Percentiles rank a stretch among this genome's conserved stretches.
Evolutionary conservation across 2,113 vertebrate species (phyloP).

Genomic region (Xiphophorus maculatus): DNA sequence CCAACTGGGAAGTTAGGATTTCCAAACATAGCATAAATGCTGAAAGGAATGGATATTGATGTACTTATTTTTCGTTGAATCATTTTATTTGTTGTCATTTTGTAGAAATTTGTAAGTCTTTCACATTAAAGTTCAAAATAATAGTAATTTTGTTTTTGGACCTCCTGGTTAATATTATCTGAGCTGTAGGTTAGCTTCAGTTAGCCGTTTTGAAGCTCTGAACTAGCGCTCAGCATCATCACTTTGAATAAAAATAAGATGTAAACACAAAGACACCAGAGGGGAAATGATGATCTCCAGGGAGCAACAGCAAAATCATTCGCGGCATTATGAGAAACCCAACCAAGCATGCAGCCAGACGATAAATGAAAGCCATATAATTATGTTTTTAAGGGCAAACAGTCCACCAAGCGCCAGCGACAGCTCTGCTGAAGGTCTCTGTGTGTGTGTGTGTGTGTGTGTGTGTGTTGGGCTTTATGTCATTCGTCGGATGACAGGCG

Average conservation of each 20-base stretch:
- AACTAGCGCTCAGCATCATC: not conserved
- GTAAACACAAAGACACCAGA: slow-evolving; percentile 22
- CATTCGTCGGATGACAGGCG: slow-evolving; percentile 48
- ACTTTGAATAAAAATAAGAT: slow-evolving; percentile 8
- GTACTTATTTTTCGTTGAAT: no score
- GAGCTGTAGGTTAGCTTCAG: slow-evolving; percentile 23
- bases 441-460: slow-evolving; percentile 16
- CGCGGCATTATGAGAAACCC: slow-evolving; percentile 32
- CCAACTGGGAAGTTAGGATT: no score
- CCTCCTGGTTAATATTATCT: slow-evolving; percentile 7
- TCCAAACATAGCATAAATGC: no score
- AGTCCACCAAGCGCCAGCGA: slow-evolving; percentile 16
- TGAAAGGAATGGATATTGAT: no score
- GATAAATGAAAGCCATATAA: slow-evolving; percentile 46
- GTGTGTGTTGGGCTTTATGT: slow-evolving; percentile 39
- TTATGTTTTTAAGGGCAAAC: slow-evolving; percentile 31
- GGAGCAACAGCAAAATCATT: slow-evolving; percentile 19
- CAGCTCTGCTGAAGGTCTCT: slow-evolving; percentile 43
- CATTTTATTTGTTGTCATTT: no score
- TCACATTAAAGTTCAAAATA: no score
- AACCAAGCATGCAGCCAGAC: slow-evolving; percentile 29
- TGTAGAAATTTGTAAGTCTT: no score
- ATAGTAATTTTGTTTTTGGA: no score
- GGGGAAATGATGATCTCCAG: slow-evolving; percentile 10
- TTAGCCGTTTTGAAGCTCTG: not conserved